Base-by-base conservation (phyloP, 37 sponge, comb jelly and placozoan genomes). In the Chondrosia reniformis region DNA sequence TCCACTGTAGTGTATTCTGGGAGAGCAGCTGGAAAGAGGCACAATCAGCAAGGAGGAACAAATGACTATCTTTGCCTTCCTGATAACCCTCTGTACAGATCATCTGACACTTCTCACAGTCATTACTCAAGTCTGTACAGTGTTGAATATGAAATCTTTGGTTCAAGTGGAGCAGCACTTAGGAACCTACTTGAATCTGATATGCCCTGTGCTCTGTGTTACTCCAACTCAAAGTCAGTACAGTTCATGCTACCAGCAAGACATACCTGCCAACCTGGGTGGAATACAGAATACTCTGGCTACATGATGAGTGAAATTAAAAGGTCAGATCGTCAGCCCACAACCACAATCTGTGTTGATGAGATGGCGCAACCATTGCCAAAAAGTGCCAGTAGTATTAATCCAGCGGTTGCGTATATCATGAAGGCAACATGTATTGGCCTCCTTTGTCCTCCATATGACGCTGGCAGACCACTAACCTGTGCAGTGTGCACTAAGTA, bases 401-500 rank as follows among this genome's bases (percentile, higher is more conserved):
- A 72, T 36, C 42, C 42, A 43, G 42, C 42, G 3, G 45, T 36
- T 25, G 38, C 42, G n/a, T 37, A 31, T 10, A 72, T 41, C 25
- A 41, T 72, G 27, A 27, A 37, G n/a, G 74, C 74, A 27, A n/a
- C 38, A 1, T 72, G 74, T 5, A 72, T 43, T 22, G 58, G 58
- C 25, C 3, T 56, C 58, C 44, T 43, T 36, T 72, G 25, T 39
- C 38, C 42, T 37, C 74, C 74, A 27, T 72, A 41, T 36, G 42
- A 41, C 3, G 27, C 58, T 37, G 43, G 42, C 3, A 0, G 15
- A 45, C 13, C 12, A 36, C 44, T 72, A 36, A 72, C 74, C 6
- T 72, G 74, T 72, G 74, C 44, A 13, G 74, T 72, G 44, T 72
- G 74, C 44, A 24, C 74, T n/a, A n/a, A n/a, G n/a, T n/a, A n/a